Evolutionary conservation across 1,140 invertebrate species (phyloP).

Genomic region (Dendrolimus punctatus): DNA sequence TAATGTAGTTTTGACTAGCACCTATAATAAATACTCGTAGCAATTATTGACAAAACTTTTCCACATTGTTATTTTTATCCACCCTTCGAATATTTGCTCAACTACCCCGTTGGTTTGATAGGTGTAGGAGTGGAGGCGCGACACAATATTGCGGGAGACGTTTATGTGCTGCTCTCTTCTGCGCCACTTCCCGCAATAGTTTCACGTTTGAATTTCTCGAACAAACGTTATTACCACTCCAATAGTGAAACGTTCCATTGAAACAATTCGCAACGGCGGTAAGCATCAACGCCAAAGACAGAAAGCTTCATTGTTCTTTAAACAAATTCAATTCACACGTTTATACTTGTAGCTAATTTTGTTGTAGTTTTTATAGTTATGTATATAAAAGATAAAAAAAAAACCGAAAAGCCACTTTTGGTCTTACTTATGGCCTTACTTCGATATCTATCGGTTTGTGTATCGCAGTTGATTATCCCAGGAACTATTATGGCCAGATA

Average conservation of each 20-base stretch:
- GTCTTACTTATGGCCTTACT: too few relatives aligned
- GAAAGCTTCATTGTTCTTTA: constrained; percentile 33
- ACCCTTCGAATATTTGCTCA: neutral
- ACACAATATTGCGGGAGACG: constrained; percentile 31
- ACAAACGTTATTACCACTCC: constrained; percentile 58
- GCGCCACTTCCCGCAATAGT: constrained; percentile 43
- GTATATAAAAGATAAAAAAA: too few relatives aligned
- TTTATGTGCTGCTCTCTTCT: constrained; percentile 26
- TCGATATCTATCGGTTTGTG: too few relatives aligned
- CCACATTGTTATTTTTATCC: too few relatives aligned
- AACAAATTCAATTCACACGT: neutral
- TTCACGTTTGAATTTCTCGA: constrained; percentile 60
- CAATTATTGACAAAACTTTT: too few relatives aligned
- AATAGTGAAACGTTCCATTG: constrained; percentile 46
- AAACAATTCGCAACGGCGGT: constrained; percentile 57
- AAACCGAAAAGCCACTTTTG: too few relatives aligned
- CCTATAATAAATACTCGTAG: too few relatives aligned
- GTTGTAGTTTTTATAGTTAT: too few relatives aligned
- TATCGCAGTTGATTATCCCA: too few relatives aligned
- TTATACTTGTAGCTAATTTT: too few relatives aligned
- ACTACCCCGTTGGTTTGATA: neutral
- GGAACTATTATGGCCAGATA: too few relatives aligned
- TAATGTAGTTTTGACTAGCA: too few relatives aligned
- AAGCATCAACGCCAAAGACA: constrained; percentile 47
- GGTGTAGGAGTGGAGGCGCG: neutral